These are phyloP conservation scores for Folsomia candida DNA, from an alignment of 2,888 invertebrate species.

Conservation along the genomic window DNA sequence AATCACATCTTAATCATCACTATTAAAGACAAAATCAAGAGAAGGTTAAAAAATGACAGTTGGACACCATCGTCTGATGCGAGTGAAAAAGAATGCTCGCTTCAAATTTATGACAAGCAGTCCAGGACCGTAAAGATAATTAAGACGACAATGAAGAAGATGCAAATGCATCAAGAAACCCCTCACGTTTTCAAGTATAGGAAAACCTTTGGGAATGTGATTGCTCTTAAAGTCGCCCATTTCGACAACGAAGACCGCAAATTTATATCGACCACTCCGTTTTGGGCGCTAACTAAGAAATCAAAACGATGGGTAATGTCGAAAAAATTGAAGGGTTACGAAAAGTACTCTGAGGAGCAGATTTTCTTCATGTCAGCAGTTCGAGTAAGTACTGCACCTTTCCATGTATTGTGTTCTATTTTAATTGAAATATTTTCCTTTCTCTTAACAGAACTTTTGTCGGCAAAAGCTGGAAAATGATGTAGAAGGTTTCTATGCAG, in stretches of 20 bases:
- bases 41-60: not conserved
- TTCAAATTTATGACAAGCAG: not conserved
- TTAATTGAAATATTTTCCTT: not conserved
- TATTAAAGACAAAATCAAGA: too few relatives aligned
- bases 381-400: conserved; percentile 18
- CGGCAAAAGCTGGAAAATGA: not conserved
- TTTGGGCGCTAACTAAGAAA: not conserved
- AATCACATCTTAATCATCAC: too few relatives aligned
- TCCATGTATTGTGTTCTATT: not conserved
- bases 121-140: not conserved
- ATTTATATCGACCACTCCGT: not conserved
- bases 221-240: conserved; percentile 12
- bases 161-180: not conserved
- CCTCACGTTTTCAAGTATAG: not conserved
- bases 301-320: not conserved
- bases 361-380: conserved; percentile 21
- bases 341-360: conserved; percentile 21
- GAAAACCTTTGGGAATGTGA: not conserved
- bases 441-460: not conserved
- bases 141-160: not conserved
- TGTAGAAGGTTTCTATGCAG: not conserved
- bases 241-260: not conserved
- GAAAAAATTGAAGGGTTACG: not conserved
- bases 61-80: too few relatives aligned
- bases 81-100: not conserved